Base-by-base conservation (phyloP, 2,113 vertebrate species). In the Mastomys coucha region DNA sequence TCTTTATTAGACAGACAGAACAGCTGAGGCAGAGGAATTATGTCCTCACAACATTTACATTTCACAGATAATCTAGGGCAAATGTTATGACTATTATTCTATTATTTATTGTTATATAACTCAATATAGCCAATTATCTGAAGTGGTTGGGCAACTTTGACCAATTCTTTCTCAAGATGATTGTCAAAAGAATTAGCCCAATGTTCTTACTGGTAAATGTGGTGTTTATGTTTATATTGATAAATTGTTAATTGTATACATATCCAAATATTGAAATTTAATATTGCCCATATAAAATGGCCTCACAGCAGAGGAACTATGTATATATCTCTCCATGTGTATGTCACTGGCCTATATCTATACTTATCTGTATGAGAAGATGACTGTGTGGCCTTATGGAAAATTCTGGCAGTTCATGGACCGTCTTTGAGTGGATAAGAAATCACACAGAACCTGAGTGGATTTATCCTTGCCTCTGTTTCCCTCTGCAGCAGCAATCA, bases 381-480 rank as follows among this genome's bases (percentile, higher is more conserved):
- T 65, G 33, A 31, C 31, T 63, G 63, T 86, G 49, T 0, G 19
- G 24, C 36, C 82, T 88, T 73, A 65, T 31, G 13, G 90, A 81
- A 36, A 90, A 42, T 86, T 92, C 72, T 76, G 63, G 53, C 51
- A 93, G 42, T 77, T 85, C 53, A 91, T 51, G 91, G 51, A 72
- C 2, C 60, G 72, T 56, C 72, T 91, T 45, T 86, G 65, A 91
- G 80, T 95, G 85, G 76, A 51, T 95, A 86, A 88, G 26, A 93
- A 92, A 76, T 90, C 36, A 63, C 49, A 20, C 16, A 45, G 72
- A 80, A 36, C 58, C 86, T 36, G 60, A 91, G 58, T 90, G 94
- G 82, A 96, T n/a, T 63, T 94, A 88, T 81, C 72, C 77, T 20
- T 88, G 93, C 76, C 51, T 95, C 81, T 88, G 53, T 77, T 95